Evolutionary conservation across 1,140 invertebrate species (phyloP).

Genomic region (Papilio polytes): DNA sequence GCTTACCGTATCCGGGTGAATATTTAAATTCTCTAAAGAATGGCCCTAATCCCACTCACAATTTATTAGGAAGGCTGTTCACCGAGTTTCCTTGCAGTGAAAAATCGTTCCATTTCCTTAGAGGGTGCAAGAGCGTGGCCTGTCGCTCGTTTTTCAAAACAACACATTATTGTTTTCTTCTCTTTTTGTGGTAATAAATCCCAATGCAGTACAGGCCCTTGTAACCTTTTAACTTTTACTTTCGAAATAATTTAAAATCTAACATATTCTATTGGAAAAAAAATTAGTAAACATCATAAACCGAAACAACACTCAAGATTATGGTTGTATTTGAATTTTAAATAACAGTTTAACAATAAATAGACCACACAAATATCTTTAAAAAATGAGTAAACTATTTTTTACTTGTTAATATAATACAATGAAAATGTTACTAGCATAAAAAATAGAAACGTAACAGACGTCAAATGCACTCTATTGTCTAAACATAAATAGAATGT

Average conservation of each 20-base stretch:
- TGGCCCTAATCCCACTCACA: slow-evolving; percentile 63
- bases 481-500: background rate
- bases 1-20: slow-evolving; percentile 53
- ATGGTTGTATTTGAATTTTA: too few species aligned
- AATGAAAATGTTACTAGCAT: too few species aligned
- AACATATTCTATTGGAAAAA: too few species aligned
- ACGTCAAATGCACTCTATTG: background rate
- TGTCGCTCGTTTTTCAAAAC: slow-evolving; percentile 76
- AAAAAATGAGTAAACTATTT: too few species aligned
- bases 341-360: too few species aligned
- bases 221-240: background rate
- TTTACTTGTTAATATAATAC: too few species aligned
- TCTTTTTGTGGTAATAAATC: slow-evolving; percentile 74
- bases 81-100: slow-evolving; percentile 66
- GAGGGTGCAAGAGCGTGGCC: slow-evolving; percentile 56
- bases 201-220: slow-evolving; percentile 51
- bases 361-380: too few species aligned
- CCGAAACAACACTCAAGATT: too few species aligned
- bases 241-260: too few species aligned
- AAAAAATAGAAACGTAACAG: background rate
- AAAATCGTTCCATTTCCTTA: slow-evolving; percentile 76
- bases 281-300: too few species aligned
- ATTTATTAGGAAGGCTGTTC: slow-evolving; percentile 72
- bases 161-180: slow-evolving; percentile 80
- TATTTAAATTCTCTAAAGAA: slow-evolving; percentile 62